Percentiles rank a stretch among this genome's conserved stretches.
These are phyloP conservation scores for Anoplius nigerrimus DNA, from an alignment of 2,888 invertebrate genomes.

Conservation along the genomic window DNA sequence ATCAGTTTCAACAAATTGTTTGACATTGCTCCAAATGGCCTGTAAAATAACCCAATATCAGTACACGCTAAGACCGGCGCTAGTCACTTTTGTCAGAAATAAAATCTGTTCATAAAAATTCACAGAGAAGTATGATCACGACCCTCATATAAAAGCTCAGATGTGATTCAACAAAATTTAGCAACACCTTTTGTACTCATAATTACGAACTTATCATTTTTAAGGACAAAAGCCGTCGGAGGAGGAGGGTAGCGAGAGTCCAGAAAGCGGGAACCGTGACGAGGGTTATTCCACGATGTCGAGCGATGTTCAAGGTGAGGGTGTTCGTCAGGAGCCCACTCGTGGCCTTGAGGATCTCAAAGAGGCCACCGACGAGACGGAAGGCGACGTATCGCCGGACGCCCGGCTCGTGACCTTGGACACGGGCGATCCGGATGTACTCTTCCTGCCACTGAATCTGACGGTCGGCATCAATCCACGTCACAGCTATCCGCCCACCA, in stretches of 20 bases:
- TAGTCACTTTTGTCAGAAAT: too few species aligned
- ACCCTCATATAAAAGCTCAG: too few species aligned
- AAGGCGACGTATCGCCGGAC: slow-evolving; percentile 76
- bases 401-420: slow-evolving; percentile 78
- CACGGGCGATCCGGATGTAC: slow-evolving; percentile 80
- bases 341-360: slow-evolving; percentile 83
- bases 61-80: too few species aligned
- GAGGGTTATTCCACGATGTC: slow-evolving; percentile 92
- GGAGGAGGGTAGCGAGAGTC: slow-evolving; percentile 84
- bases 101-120: too few species aligned
- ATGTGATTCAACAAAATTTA: too few species aligned
- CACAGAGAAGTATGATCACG: too few species aligned
- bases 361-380: slow-evolving; percentile 85
- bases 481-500: slow-evolving; percentile 84
- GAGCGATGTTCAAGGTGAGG: slow-evolving; percentile 86
- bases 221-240: slow-evolving; percentile 78
- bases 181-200: too few species aligned
- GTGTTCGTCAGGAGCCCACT: slow-evolving; percentile 78
- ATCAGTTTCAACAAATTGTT: too few species aligned
- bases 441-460: slow-evolving; percentile 83
- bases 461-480: slow-evolving; percentile 80
- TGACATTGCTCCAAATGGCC: too few species aligned
- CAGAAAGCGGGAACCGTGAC: slow-evolving; percentile 86
- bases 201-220: slow-evolving; percentile 23
- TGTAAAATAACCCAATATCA: too few species aligned